These are phyloP conservation scores for Phengaris arion DNA, from an alignment of 2,888 invertebrate genomes.

Conservation along the genomic window DNA sequence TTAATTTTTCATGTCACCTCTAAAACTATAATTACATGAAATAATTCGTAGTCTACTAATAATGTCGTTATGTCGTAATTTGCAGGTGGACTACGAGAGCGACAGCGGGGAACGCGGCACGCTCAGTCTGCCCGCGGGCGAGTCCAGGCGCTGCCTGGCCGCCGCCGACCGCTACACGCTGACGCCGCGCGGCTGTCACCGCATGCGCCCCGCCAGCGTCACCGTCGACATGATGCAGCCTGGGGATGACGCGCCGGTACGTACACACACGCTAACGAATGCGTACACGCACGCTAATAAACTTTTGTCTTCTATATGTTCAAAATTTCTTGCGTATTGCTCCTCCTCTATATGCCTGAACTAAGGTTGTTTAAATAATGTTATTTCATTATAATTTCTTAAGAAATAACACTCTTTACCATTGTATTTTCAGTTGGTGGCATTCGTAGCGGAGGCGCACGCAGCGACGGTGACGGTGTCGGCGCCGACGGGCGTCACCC, in stretches of 20 bases:
- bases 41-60: no score
- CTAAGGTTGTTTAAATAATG: no score
- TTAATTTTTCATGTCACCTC: no score
- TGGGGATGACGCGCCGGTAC: conserved; percentile 42
- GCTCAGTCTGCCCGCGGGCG: conserved; percentile 80
- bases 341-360: no score
- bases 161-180: conserved; percentile 84
- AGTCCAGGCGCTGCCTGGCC: conserved; percentile 84
- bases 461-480: conserved; percentile 72
- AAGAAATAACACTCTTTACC: no score
- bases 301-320: no score
- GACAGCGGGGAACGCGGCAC: conserved; percentile 44
- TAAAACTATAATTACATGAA: no score
- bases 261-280: conserved; percentile 40
- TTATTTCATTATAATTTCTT: no score
- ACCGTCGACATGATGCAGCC: conserved; percentile 44
- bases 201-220: conserved; percentile 74
- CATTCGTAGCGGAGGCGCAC: conserved; percentile 79
- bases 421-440: conserved; percentile 58
- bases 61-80: neutral
- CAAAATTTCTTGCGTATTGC: no score
- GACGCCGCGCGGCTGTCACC: conserved; percentile 89
- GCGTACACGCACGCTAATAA: no score
- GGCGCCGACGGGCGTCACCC: conserved; percentile 64
- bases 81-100: conserved; percentile 67